Percentiles rank a stretch among this genome's conserved stretches.
phyloP scores from a whole-genome alignment of 2,888 invertebrate genomes.

The Pristionchus exspectatus region DNA sequence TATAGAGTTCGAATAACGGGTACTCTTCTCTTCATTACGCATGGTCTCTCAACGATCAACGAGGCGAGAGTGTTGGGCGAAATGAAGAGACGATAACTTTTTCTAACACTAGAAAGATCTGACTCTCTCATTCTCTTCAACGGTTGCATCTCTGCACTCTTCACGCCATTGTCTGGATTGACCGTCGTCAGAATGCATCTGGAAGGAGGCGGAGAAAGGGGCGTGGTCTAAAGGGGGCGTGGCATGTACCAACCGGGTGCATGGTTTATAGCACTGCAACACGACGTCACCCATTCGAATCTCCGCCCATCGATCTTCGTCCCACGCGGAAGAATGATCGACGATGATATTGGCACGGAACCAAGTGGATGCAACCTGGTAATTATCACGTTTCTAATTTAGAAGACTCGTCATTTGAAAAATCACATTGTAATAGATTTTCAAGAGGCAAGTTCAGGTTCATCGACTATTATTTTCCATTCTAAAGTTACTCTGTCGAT shows the following conservation, averaged over 20 bases:
- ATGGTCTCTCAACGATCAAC: too few species aligned
- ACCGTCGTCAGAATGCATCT: conserved; percentile 69
- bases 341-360: conserved; percentile 75
- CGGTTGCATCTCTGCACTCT: conserved; percentile 66
- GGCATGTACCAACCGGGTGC: conserved; percentile 67
- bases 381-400: background rate
- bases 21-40: background rate
- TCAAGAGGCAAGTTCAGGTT: too few species aligned
- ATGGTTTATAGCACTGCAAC: conserved; percentile 75
- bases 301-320: conserved; percentile 75
- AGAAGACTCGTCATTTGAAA: too few species aligned
- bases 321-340: conserved; percentile 69
- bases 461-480: background rate
- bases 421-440: too few species aligned
- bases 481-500: background rate
- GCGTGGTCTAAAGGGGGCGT: background rate
- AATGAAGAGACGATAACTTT: background rate
- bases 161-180: conserved; percentile 63
- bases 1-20: background rate
- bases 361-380: conserved; percentile 66
- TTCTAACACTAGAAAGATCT: background rate
- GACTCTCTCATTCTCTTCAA: conserved; percentile 66
- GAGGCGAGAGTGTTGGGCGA: too few species aligned
- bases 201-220: background rate
- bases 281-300: conserved; percentile 71